Evolutionary conservation across 2,888 invertebrate species (phyloP).

Genomic region (Leucania comma): DNA sequence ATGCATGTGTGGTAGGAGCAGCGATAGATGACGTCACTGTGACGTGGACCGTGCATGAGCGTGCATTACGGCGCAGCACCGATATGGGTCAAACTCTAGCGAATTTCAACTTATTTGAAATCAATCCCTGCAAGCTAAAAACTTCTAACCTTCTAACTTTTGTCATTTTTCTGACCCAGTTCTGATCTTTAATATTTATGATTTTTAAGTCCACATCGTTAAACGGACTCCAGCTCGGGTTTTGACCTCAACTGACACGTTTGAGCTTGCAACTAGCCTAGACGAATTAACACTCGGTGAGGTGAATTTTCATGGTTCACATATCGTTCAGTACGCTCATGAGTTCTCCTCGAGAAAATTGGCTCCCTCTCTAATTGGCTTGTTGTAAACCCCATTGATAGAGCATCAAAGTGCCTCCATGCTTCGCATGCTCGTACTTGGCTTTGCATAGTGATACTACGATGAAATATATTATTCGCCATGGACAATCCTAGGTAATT

Average conservation of each 20-base stretch:
- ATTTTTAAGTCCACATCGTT: slow-evolving; percentile 14
- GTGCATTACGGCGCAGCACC: slow-evolving; percentile 12
- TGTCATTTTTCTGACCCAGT: slow-evolving; percentile 3
- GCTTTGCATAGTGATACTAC: background rate
- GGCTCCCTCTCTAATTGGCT: slow-evolving; percentile 52
- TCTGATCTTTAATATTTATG: slow-evolving; percentile 11
- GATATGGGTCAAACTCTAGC: slow-evolving; percentile 31
- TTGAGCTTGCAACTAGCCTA: background rate
- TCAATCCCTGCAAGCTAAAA: slow-evolving; percentile 25
- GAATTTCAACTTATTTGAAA: slow-evolving; percentile 37
- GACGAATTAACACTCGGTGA: slow-evolving; percentile 6
- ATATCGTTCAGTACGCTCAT: slow-evolving; percentile 7
- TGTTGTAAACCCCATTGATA: slow-evolving; percentile 36
- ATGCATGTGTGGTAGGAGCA: slow-evolving; percentile 18
- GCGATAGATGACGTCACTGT: slow-evolving; percentile 31
- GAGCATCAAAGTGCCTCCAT: slow-evolving; percentile 24
- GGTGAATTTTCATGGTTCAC: slow-evolving; percentile 22
- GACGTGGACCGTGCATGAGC: slow-evolving; percentile 24
- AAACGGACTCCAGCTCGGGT: slow-evolving; percentile 11
- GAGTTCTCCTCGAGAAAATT: slow-evolving; percentile 43
- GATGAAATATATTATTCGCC: background rate
- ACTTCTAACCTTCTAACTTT: background rate
- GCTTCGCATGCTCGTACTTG: background rate
- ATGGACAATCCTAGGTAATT: too few species aligned
- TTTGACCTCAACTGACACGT: slow-evolving; percentile 28